Base-by-base conservation (phyloP, 2,797 vertebrate species). In the Thaleichthys pacificus region DNA sequence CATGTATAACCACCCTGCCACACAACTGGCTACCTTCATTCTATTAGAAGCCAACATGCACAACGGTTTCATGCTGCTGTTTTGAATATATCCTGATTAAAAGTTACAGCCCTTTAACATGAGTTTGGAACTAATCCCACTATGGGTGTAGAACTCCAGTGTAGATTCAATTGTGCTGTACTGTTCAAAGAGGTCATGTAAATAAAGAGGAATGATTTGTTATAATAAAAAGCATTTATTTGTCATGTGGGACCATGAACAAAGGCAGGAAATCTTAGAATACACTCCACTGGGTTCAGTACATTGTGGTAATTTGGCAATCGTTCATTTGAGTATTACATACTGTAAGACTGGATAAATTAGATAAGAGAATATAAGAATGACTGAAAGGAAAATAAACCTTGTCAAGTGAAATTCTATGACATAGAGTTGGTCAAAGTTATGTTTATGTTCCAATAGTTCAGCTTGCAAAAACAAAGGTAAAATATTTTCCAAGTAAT, bases 181-280 rank as follows among this genome's bases (percentile, higher is more conserved):
- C 70, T 14, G 57, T 26, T 60, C 66, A 26, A 71, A 68, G 28
- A 56, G 21, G 69, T 69, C 71, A 69, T 80, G 74, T 69, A 82
- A 87, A 88, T 24, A 82, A 24, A 61, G 63, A 72, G 57, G 85
- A 84, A 82, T 77, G 69, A 89, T 88, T 80, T 77, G 76, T 79
- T 76, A 78, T 74, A 80, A 81, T 78, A 75, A 80, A 66, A 5
- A 24, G 5, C 71, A 67, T 81, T 73, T 81, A 81, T 85, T 82
- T 81, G 32, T 61, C 24, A 0, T 72, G 83, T 28, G 49, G 49
- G 28, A n/a, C 8, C 8, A 7, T 83, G 83, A 81, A 87, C 84
- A 87, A 79, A 80, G 30, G 56, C 77, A 81, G 69, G 69, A 68
- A 77, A 81, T 83, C 68, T 15, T 78, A 24, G 14, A 42, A 64